Conservation (phyloP, 1,140 invertebrate genomes). For the Cryptotermes secundus region DNA sequence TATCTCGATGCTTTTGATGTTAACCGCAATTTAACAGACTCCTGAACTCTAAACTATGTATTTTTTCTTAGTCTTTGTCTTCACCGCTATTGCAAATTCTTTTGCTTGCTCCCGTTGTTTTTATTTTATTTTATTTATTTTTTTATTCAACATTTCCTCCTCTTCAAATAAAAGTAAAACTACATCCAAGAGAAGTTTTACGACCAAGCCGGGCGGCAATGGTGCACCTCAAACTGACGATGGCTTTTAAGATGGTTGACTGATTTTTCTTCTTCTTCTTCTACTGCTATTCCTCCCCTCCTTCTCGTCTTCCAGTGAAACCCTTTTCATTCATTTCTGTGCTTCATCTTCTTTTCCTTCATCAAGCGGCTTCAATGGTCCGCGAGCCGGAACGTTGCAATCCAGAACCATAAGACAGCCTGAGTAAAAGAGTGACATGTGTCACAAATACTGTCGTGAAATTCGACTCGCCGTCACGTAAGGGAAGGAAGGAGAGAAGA, state of each 20-base stretch:
- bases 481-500: no score
- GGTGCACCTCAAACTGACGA: background rate
- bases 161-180: background rate
- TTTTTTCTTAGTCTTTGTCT: constrained; percentile 14
- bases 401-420: background rate
- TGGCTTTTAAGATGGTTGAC: constrained; percentile 11
- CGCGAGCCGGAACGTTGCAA: background rate
- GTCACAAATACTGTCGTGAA: background rate
- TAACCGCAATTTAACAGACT: background rate
- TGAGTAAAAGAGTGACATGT: background rate
- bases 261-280: constrained; percentile 13
- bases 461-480: no score
- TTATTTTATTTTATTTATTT: constrained; percentile 16
- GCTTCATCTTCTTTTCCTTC: background rate
- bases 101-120: background rate
- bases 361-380: background rate
- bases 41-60: constrained; percentile 11
- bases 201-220: background rate
- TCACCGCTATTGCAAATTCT: constrained; percentile 16
- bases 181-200: constrained; percentile 3
- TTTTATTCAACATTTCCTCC: background rate
- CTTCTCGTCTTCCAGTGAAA: background rate
- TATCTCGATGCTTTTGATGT: background rate
- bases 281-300: background rate
- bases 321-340: background rate